Conservation (phyloP, 1,140 invertebrate species). For the Vanessa tameamea region DNA sequence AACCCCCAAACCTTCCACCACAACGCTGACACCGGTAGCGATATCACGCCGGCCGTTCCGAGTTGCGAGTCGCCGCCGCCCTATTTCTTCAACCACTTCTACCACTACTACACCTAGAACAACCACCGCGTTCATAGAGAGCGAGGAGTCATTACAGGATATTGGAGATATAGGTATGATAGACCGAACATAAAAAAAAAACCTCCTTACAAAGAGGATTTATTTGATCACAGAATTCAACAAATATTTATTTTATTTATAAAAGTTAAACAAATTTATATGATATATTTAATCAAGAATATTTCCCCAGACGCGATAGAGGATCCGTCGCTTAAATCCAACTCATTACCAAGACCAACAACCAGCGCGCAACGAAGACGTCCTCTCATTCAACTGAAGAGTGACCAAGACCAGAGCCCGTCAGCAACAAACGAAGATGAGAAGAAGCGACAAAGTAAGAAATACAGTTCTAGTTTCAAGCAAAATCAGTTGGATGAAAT, state of each 20-base stretch:
- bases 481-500: constrained; percentile 67
- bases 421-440: constrained; percentile 72
- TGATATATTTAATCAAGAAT: neutral
- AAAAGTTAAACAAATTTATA: too few species aligned
- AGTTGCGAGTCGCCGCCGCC: constrained; percentile 58
- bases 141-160: constrained; percentile 66
- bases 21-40: constrained; percentile 16
- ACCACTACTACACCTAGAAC: constrained; percentile 45
- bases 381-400: constrained; percentile 57
- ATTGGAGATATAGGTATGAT: constrained; percentile 62
- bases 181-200: constrained; percentile 13
- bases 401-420: constrained; percentile 57
- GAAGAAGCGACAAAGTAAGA: constrained; percentile 73
- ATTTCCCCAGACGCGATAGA: constrained; percentile 55
- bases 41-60: constrained; percentile 56
- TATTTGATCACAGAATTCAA: neutral
- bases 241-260: neutral
- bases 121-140: constrained; percentile 47
- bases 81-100: constrained; percentile 40
- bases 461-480: constrained; percentile 68
- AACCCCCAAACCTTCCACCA: constrained; percentile 32
- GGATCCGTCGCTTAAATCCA: constrained; percentile 52
- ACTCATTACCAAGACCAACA: constrained; percentile 34
- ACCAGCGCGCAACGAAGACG: constrained; percentile 57
- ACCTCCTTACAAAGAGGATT: too few species aligned